Conservation (phyloP, 2,888 invertebrate species). For the Lithosia quadra region DNA sequence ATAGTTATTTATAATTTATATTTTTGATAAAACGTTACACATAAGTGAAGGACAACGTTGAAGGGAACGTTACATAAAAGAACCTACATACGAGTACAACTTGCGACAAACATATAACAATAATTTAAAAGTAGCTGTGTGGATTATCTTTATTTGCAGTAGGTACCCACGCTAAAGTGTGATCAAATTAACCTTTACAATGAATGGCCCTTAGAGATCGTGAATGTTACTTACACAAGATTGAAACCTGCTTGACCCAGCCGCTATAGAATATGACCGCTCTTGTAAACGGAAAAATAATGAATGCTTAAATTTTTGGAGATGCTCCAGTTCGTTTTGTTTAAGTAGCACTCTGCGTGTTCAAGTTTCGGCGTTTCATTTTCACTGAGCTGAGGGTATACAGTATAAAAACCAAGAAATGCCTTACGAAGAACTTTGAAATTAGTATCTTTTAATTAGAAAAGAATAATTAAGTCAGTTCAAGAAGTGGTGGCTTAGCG, state of each 20-base stretch:
- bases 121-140: background rate
- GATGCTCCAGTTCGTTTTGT: slow-evolving; percentile 56
- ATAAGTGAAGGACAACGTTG: too few species aligned
- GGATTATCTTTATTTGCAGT: background rate
- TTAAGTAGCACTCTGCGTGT: slow-evolving; percentile 52
- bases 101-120: background rate
- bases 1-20: too few species aligned
- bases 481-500: background rate
- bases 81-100: too few species aligned
- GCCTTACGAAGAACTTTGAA: background rate
- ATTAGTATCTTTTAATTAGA: background rate
- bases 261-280: slow-evolving; percentile 49
- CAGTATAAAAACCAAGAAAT: background rate
- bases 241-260: slow-evolving; percentile 56
- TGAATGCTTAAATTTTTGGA: slow-evolving; percentile 61
- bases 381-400: slow-evolving; percentile 25
- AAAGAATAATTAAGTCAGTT: background rate
- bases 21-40: too few species aligned
- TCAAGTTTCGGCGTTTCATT: slow-evolving; percentile 38
- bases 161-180: slow-evolving; percentile 1
- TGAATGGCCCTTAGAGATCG: slow-evolving; percentile 21
- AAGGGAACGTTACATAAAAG: too few species aligned
- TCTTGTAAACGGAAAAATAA: slow-evolving; percentile 59
- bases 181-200: slow-evolving; percentile 3
- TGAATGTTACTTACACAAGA: slow-evolving; percentile 47